Conservation (phyloP, 2,888 invertebrate genomes). For the Bursaphelenchus okinawaensis region DNA sequence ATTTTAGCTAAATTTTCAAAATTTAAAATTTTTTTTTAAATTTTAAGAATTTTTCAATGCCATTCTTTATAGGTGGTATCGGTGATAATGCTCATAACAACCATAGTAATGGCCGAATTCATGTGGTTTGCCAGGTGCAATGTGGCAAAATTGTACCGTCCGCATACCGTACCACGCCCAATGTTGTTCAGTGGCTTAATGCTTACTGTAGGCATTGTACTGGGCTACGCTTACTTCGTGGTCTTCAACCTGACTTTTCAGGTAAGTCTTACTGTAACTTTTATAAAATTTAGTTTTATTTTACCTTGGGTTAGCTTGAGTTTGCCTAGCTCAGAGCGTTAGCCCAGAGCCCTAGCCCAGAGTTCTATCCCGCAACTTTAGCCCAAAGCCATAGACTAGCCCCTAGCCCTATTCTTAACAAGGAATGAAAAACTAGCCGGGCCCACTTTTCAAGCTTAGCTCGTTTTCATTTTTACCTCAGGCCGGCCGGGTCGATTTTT, state of each 20-base stretch:
- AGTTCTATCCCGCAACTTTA: no score
- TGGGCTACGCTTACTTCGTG: constrained; percentile 54
- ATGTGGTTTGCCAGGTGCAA: constrained; percentile 32
- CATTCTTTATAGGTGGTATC: constrained; percentile 40
- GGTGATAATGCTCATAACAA: constrained; percentile 44
- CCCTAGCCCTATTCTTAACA: no score
- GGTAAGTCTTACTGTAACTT: constrained; percentile 19
- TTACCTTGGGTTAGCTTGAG: no score
- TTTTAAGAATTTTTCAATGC: background rate
- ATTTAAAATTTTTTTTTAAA: background rate
- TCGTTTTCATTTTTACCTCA: no score
- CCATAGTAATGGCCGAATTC: constrained; percentile 47
- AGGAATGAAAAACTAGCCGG: background rate
- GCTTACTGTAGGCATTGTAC: constrained; percentile 50
- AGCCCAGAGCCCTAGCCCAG: no score
- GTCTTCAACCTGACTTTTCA: constrained; percentile 44
- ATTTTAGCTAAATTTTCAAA: no score
- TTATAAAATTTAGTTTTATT: background rate
- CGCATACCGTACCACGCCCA: constrained; percentile 50
- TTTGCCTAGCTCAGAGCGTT: no score
- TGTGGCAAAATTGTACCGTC: constrained; percentile 47
- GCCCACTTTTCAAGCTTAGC: background rate
- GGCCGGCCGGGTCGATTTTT: no score
- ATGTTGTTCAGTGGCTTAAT: constrained; percentile 48
- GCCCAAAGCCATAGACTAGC: no score